Evolutionary conservation across 1,140 invertebrate species (phyloP), one percentile per base, ranked within the genome.

Genomic region (Bicyclus anynana): DNA sequence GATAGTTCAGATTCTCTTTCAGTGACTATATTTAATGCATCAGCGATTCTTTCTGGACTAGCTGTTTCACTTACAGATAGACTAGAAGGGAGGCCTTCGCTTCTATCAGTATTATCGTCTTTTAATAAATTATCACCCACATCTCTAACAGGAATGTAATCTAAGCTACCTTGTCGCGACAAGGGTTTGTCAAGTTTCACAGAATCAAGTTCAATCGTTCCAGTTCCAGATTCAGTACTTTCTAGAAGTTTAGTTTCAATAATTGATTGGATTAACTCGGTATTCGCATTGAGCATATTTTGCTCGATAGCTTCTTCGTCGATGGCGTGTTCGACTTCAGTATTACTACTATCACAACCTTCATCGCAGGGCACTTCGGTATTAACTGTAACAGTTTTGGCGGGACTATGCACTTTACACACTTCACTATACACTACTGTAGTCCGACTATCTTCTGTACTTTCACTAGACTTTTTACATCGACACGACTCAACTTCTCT

Each of bases 101-200:
- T 87, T 54, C 78, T 83, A 52, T 86, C 84, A n/a, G 82, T 85
- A 48, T 84, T 87, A 55, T 89, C 86, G 35, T 89, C 84, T 72
- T 87, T 88, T 3, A 61, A 59, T 14, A 83, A 64, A 47, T 65
- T 69, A 44, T 89, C 86, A 20, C 87, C 86, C 5, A 89, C 82
- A 53, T 90, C 89, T 75, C 87, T 78, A 5, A 90, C 89, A 10
- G 89, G 89, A 67, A 90, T 89, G 50, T 90, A 90, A 54, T 90
- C 89, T 14, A 90, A 71, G 46, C 87, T 89, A 1, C 84, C 87
- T 62, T 89, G 86, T 58, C 80, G 72, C n/a, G 73, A 82, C 21
- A 93, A 56, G 2, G 91, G 80, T 63, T 91, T 91, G 50, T 93
- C 92, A 7, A 89, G 91, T 59, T 89, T 90, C 14, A 90, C 79